Conservation (phyloP, 2,888 invertebrate genomes). For the Oconnorella tubifera region DNA sequence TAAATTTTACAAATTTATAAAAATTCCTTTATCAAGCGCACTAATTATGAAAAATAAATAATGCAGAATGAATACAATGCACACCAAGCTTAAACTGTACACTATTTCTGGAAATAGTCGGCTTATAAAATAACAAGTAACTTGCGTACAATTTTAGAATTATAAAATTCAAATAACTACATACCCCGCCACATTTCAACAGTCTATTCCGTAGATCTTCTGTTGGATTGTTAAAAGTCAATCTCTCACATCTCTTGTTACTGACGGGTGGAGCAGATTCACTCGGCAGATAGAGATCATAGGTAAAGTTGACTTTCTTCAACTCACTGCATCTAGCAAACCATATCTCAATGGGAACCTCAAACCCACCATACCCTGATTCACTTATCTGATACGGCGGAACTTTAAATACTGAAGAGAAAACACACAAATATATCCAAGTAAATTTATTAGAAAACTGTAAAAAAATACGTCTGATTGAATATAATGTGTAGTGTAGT, state of each 20-base stretch:
- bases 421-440: no score
- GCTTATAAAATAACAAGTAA: no score
- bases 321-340: conserved; percentile 78
- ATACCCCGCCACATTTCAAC: conserved; percentile 78
- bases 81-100: no score
- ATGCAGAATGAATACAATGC: no score
- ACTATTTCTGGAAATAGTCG: no score
- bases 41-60: no score
- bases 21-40: no score
- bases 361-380: conserved; percentile 91
- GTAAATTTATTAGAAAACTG: no score
- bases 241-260: conserved; percentile 73
- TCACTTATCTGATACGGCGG: conserved; percentile 86
- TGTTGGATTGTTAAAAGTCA: conserved; percentile 77
- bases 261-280: conserved; percentile 68
- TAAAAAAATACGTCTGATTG: no score
- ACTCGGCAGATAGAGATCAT: conserved; percentile 80
- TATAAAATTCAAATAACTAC: conserved; percentile 40
- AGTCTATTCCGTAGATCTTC: conserved; percentile 85
- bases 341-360: conserved; percentile 82
- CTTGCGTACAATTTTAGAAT: no score
- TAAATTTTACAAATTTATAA: no score
- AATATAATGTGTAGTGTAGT: no score
- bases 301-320: conserved; percentile 70
- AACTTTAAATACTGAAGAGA: conserved; percentile 75